Evolutionary conservation across 2,797 vertebrate genomes (phyloP).

Genomic region (Melanotaenia pygmaea): DNA sequence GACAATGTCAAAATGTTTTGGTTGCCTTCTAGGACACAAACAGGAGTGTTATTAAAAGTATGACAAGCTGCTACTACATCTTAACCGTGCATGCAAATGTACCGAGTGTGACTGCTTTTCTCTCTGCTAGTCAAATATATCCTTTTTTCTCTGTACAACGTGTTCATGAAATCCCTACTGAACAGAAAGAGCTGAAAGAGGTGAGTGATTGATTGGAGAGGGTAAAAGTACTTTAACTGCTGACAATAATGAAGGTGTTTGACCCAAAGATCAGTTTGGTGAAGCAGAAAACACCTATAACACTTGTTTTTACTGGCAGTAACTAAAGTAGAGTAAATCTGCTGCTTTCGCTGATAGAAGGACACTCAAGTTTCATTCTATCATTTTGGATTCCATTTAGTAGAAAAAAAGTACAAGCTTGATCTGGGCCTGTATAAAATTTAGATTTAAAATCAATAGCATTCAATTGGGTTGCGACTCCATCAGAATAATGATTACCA

Average conservation of each 20-base stretch:
- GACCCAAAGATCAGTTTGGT: not conserved
- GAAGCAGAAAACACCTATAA: not conserved
- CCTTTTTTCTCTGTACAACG: conserved; percentile 28
- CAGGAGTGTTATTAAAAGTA: not conserved
- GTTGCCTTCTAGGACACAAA: not conserved
- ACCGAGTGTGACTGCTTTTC: not conserved
- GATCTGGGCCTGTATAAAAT: conserved; percentile 49
- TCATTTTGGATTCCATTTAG: conserved; percentile 51
- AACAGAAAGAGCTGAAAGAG: conserved; percentile 39
- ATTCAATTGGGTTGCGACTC: conserved; percentile 75
- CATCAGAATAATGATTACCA: conserved; percentile 65
- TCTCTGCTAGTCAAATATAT: not conserved
- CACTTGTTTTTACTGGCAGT: not conserved
- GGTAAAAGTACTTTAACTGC: not conserved
- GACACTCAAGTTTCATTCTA: conserved; percentile 46
- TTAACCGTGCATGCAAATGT: not conserved
- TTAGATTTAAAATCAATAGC: conserved; percentile 74
- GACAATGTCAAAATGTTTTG: not conserved
- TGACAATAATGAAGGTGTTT: not conserved
- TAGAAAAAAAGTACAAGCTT: conserved; percentile 32
- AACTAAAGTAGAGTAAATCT: not conserved
- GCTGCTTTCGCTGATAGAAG: conserved; percentile 1
- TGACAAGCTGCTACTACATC: not conserved
- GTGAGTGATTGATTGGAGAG: not conserved
- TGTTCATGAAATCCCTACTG: conserved; percentile 49